These are phyloP conservation scores for Triplophysa siluroides DNA, from an alignment of 2,113 vertebrate genomes.

Conservation along the genomic window DNA sequence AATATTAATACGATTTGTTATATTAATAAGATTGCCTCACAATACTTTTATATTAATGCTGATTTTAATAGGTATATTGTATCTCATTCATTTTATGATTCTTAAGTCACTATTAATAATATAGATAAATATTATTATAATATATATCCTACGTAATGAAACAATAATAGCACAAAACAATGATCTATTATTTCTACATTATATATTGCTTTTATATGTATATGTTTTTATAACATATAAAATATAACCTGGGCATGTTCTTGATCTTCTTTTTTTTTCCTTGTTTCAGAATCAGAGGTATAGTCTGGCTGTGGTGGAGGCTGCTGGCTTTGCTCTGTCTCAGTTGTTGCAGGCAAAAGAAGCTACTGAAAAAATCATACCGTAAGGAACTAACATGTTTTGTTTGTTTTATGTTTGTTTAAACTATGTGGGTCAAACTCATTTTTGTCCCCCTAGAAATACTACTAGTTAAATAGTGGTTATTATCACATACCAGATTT, in stretches of 20 bases:
- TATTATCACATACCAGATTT: too few relatives aligned
- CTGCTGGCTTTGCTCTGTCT: constrained; percentile 85
- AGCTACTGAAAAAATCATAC: constrained; percentile 78
- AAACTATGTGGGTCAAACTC: background rate
- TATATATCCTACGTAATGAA: too few relatives aligned
- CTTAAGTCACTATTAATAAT: too few relatives aligned
- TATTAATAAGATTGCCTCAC: too few relatives aligned
- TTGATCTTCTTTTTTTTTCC: constrained; percentile 42
- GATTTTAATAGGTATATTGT: too few relatives aligned
- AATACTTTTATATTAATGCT: too few relatives aligned
- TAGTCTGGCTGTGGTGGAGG: constrained; percentile 86
- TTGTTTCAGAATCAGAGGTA: constrained; percentile 77
- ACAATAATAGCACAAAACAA: too few relatives aligned
- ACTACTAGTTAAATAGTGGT: background rate
- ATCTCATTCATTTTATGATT: too few relatives aligned
- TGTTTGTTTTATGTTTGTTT: background rate
- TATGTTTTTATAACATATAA: background rate
- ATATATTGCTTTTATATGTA: too few relatives aligned
- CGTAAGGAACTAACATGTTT: constrained; percentile 72
- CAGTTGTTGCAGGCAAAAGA: constrained; percentile 91
- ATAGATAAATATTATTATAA: too few relatives aligned
- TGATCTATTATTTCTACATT: too few relatives aligned
- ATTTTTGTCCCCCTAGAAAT: background rate
- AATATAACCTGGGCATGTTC: background rate
- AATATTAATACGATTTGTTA: too few relatives aligned